phyloP scores from a whole-genome alignment of 2,797 vertebrate species.

The Onychomys leucogaster region DNA sequence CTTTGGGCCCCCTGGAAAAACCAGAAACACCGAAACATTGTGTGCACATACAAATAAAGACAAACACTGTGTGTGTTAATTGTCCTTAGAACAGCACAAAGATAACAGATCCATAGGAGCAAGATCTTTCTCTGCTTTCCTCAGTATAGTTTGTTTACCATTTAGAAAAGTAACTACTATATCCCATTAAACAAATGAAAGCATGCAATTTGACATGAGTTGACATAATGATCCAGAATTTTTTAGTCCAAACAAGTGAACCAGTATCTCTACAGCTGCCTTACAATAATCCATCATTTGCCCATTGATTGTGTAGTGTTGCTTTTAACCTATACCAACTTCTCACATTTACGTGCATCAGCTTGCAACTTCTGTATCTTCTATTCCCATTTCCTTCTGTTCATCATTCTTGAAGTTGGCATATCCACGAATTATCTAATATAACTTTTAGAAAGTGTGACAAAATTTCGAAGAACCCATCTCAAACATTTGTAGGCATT shows the following conservation, averaged over 20 bases:
- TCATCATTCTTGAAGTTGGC: not conserved
- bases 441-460: not conserved
- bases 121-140: not conserved
- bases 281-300: not conserved
- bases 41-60: not conserved
- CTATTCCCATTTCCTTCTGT: not conserved
- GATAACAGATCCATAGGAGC: not conserved
- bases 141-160: not conserved
- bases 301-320: not conserved
- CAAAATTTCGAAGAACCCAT: not conserved
- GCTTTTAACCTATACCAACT: not conserved
- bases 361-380: not conserved
- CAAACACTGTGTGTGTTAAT: not conserved
- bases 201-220: not conserved
- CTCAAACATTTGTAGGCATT: not conserved
- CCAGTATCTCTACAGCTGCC: not conserved
- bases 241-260: not conserved
- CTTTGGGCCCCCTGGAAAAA: not conserved
- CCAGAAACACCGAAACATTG: not conserved
- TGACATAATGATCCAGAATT: not conserved
- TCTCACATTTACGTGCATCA: not conserved
- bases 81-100: not conserved
- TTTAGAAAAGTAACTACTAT: not conserved
- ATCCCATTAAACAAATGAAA: conserved; percentile 48
- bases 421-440: not conserved